These are phyloP conservation scores for Sardina pilchardus DNA, from an alignment of 2,113 vertebrate genomes.

Conservation along the genomic window DNA sequence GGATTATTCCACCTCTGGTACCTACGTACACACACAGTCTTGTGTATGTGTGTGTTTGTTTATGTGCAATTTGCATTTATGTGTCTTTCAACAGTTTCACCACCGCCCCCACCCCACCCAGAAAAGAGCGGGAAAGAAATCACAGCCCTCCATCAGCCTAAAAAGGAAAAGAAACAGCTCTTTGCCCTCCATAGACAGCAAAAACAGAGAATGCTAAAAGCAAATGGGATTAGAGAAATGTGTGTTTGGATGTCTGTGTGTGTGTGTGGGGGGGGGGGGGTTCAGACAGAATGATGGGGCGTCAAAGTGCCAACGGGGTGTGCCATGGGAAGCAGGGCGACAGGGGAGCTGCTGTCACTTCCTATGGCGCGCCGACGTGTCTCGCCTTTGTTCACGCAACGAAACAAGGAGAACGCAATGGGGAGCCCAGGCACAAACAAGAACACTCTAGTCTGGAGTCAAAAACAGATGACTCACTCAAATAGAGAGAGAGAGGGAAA, in stretches of 20 bases:
- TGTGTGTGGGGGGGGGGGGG: not conserved
- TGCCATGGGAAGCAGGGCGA: not conserved
- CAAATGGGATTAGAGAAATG: conserved; percentile 12
- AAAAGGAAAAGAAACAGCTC: not conserved
- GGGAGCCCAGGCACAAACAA: not conserved
- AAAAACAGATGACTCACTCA: conserved; percentile 9
- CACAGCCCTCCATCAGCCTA: not conserved
- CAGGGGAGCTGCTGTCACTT: not conserved
- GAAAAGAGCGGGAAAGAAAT: not conserved
- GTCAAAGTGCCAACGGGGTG: not conserved
- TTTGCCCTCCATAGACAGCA: conserved; percentile 11
- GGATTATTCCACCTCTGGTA: too few relatives aligned
- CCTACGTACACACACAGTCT: not conserved
- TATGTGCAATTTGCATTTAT: not conserved
- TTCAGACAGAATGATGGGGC: not conserved
- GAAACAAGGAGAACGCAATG: not conserved
- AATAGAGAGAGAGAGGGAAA: conserved; percentile 24
- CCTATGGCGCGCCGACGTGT: not conserved
- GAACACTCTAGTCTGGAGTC: not conserved
- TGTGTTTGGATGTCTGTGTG: not conserved
- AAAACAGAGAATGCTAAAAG: not conserved
- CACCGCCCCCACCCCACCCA: not conserved
- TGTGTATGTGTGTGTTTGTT: not conserved
- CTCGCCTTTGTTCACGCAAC: not conserved
- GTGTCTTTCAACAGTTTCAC: not conserved